A percentile compares a stretch with the other conserved stretches of the same genome.
phyloP scores from a whole-genome alignment of 92 coral and sea anemone genomes.

The Zoanthus gigantus region DNA sequence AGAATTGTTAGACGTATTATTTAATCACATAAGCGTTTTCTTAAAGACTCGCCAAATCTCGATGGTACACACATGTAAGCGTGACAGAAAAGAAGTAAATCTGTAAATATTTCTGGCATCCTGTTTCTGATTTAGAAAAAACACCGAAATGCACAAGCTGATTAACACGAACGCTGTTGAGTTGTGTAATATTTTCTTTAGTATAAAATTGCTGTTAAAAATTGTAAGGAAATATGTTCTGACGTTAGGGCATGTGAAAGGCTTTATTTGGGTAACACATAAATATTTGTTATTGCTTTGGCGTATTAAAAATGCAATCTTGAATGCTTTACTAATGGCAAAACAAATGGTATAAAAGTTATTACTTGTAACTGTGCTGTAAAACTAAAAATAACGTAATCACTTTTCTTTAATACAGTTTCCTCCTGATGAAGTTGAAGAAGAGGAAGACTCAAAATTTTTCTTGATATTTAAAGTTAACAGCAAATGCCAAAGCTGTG shows the following conservation, averaged over 20 bases:
- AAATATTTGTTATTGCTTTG: background rate
- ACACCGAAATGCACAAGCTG: background rate
- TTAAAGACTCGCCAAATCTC: background rate
- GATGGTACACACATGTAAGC: background rate
- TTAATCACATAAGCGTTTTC: background rate
- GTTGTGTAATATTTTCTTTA: background rate
- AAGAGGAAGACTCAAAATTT: background rate
- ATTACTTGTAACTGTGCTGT: background rate
- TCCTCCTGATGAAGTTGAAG: background rate
- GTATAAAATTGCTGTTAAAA: background rate
- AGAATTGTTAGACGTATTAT: background rate
- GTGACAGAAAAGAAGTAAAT: background rate
- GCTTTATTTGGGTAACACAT: background rate
- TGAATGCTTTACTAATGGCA: background rate
- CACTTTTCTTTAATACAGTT: background rate
- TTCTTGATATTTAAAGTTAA: background rate
- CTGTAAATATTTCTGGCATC: background rate
- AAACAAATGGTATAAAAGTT: background rate
- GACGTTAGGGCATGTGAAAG: background rate
- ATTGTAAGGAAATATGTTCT: background rate
- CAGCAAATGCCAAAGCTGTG: background rate
- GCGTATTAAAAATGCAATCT: background rate
- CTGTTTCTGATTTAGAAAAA: no score
- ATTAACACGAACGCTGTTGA: background rate
- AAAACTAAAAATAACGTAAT: background rate